Conservation (phyloP, 2,113 vertebrate species). For the Papio anubis region DNA sequence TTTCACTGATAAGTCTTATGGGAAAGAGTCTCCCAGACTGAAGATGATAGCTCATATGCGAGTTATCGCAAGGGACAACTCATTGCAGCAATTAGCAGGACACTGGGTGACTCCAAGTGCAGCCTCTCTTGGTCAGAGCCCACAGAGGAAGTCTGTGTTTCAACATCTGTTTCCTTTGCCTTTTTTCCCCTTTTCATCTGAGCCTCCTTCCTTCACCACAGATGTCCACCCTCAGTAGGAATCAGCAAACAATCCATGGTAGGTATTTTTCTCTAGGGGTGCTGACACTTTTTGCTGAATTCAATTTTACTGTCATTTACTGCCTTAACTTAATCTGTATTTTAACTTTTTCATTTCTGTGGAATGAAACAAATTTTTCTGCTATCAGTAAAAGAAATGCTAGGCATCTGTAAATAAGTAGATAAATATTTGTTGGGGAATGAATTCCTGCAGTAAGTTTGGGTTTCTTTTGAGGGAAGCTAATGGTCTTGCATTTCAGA, state of each 20-base stretch:
- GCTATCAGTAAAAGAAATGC: too few relatives aligned
- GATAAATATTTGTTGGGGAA: background rate
- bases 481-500: fast-evolving
- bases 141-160: background rate
- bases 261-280: background rate
- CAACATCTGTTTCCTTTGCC: too few relatives aligned
- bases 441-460: fast-evolving
- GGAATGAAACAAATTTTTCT: background rate
- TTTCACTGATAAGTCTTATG: background rate
- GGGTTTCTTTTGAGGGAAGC: background rate
- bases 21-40: background rate
- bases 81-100: too few relatives aligned
- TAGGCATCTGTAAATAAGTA: too few relatives aligned
- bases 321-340: background rate
- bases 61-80: background rate
- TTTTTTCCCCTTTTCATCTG: background rate
- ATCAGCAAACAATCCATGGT: background rate
- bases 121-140: background rate
- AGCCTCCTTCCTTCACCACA: fast-evolving
- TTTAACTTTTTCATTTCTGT: background rate
- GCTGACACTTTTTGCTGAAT: background rate
- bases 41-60: background rate
- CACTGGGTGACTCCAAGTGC: background rate
- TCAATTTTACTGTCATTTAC: background rate
- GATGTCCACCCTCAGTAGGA: too few relatives aligned